Evolutionary conservation across 2,888 invertebrate genomes (phyloP).

Genomic region (Caenorhabditis sulstoni): DNA sequence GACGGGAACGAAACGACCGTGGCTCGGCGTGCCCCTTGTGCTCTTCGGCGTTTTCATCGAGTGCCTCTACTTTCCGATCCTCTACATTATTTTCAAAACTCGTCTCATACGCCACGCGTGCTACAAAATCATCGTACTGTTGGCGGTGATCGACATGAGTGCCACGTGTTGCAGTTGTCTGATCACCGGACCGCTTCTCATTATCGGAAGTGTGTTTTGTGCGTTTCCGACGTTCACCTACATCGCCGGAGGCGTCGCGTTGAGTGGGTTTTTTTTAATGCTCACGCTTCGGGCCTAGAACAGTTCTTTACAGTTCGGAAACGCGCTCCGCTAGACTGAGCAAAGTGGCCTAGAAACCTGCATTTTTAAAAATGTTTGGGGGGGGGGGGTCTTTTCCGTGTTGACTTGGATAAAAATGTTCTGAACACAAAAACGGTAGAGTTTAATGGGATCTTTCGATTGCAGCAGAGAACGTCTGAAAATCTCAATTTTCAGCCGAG

Average conservation of each 20-base stretch:
- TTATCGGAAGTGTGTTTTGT: slow-evolving; percentile 25
- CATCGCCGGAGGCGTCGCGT: slow-evolving; percentile 33
- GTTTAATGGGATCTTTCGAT: too few species aligned
- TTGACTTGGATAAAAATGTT: too few species aligned
- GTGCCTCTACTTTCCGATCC: slow-evolving; percentile 24
- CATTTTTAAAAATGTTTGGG: too few species aligned
- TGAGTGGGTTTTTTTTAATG: slow-evolving; percentile 20
- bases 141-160: slow-evolving; percentile 26
- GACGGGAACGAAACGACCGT: slow-evolving; percentile 28
- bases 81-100: slow-evolving; percentile 34
- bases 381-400: too few species aligned
- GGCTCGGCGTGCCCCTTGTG: slow-evolving; percentile 33
- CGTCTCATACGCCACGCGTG: slow-evolving; percentile 18
- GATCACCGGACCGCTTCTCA: slow-evolving; percentile 20
- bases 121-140: slow-evolving; percentile 34
- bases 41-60: slow-evolving; percentile 24
- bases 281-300: background rate
- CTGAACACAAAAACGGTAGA: too few species aligned
- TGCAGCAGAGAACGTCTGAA: too few species aligned
- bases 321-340: too few species aligned
- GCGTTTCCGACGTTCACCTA: slow-evolving; percentile 36
- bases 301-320: too few species aligned
- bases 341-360: too few species aligned
- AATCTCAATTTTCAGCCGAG: too few species aligned
- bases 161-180: slow-evolving; percentile 36